These are phyloP conservation scores for Dorcus parallelipipedus DNA, from an alignment of 2,888 invertebrate species.

Conservation along the genomic window DNA sequence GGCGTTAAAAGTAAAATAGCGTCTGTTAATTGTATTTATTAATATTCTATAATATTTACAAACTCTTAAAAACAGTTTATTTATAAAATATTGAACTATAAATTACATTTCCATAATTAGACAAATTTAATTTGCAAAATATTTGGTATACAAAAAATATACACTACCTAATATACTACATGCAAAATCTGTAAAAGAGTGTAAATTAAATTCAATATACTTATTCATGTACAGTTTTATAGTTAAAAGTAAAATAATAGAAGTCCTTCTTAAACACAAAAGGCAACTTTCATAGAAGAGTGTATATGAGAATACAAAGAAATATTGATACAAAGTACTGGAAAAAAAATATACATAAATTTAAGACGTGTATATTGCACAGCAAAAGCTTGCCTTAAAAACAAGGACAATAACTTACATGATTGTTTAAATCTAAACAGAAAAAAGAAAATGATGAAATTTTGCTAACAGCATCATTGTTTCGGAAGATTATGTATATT, in stretches of 20 bases:
- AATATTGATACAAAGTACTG: no score
- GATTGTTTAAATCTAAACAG: conserved; percentile 3
- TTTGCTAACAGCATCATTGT: conserved; percentile 11
- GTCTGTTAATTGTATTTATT: not conserved
- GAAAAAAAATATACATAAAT: not conserved
- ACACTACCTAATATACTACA: conserved; percentile 1
- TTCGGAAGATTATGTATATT: conserved; percentile 11
- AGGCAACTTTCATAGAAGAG: conserved; percentile 2
- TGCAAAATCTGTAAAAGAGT: conserved; percentile 3
- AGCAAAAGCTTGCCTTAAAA: conserved; percentile 19
- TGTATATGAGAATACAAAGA: no score
- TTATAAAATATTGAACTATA: not conserved
- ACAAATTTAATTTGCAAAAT: not conserved
- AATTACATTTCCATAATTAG: not conserved
- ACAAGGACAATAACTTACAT: conserved; percentile 9
- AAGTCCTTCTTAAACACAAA: conserved; percentile 10
- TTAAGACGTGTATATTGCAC: conserved; percentile 18
- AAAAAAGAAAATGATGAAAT: not conserved
- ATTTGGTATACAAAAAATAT: conserved; percentile 8
- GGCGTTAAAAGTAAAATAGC: no score
- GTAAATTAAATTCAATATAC: conserved; percentile 6
- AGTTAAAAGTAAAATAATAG: conserved; percentile 8
- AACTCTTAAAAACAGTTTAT: not conserved
- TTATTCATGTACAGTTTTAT: conserved; percentile 3
- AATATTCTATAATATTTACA: conserved; percentile 1